Base-by-base conservation (phyloP, 2,888 invertebrate genomes). In the Pilophorus perplexus region DNA sequence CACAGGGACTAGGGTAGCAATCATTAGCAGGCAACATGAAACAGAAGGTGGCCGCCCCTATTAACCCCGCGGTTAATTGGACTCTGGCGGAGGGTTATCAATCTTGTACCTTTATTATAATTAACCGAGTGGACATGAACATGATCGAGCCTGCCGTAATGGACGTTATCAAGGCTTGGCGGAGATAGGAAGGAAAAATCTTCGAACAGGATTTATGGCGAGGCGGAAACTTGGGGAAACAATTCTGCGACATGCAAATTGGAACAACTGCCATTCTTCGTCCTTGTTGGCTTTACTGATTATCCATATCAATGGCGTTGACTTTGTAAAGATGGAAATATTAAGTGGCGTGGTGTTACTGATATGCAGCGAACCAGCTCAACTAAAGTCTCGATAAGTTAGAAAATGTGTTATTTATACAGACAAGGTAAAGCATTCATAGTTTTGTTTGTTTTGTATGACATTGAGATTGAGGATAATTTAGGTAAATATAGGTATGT, bases 61-160 rank as follows among this genome's bases (percentile, higher is more conserved):
- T 40, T 59, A 42, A 59, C 59, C 44, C 42, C 2, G 27, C 42
- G 25, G 59, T 42, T 59, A 59, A 59, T 59, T 59, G 44, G 59
- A 16, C 42, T 25, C 44, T 23, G 42, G 22, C 16, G 14, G 42
- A 42, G 44, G 42, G 59, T 59, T 59, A 59, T 59, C 59, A 59
- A 59, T 59, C 59, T 59, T 59, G 59, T 42, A n/a, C 59, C 40
- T 59, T 59, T 42, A 59, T 59, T 59, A 59, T 59, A 59, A 59
- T 59, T 59, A 59, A 40, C 59, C 44, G 25, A 18, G 25, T 27
- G 40, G n/a, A 59, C 59, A 42, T 25, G 59, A 59, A 59, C 59
- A 59, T 59, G 59, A 59, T 59, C 42, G 59, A 59, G 44, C 42
- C n/a, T 38, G 18, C 23, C 25, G 55, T 55, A 37, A 38, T 20